A percentile compares a stretch with the other conserved stretches of the same genome.
Evolutionary conservation across 2,888 invertebrate genomes (phyloP).

Genomic region (Lasioglossum villosulum): DNA sequence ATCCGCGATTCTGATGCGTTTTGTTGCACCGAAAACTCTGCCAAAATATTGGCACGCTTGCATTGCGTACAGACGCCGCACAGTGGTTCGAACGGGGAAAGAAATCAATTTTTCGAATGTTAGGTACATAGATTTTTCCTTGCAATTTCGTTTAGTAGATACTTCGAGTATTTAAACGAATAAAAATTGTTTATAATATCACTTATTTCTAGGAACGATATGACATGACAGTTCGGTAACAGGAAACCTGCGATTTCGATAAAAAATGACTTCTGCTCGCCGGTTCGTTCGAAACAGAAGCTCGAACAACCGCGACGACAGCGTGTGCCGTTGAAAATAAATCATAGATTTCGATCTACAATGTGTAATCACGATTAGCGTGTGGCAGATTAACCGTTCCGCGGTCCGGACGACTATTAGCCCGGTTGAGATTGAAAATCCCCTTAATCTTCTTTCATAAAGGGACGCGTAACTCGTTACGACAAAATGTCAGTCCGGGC

Average conservation of each 20-base stretch:
- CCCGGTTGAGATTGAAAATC: neutral
- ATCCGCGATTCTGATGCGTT: neutral
- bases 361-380: neutral
- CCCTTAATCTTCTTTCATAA: slow-evolving; percentile 12
- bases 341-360: slow-evolving; percentile 6
- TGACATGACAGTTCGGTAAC: too few species aligned
- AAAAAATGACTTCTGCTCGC: too few species aligned
- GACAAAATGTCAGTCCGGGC: neutral
- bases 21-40: neutral
- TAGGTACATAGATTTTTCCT: too few species aligned
- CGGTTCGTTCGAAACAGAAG: neutral
- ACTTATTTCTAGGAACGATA: too few species aligned
- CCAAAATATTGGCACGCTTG: neutral
- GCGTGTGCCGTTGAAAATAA: neutral
- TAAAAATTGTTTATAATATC: too few species aligned
- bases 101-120: too few species aligned
- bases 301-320: neutral
- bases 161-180: too few species aligned
- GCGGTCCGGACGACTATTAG: neutral
- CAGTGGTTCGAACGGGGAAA: too few species aligned
- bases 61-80: neutral
- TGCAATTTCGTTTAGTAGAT: too few species aligned
- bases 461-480: neutral
- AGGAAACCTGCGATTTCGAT: too few species aligned
- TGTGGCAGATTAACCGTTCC: slow-evolving; percentile 2